phyloP scores from a whole-genome alignment of 2,797 vertebrate genomes.

The Sebastes taczanowskii region DNA sequence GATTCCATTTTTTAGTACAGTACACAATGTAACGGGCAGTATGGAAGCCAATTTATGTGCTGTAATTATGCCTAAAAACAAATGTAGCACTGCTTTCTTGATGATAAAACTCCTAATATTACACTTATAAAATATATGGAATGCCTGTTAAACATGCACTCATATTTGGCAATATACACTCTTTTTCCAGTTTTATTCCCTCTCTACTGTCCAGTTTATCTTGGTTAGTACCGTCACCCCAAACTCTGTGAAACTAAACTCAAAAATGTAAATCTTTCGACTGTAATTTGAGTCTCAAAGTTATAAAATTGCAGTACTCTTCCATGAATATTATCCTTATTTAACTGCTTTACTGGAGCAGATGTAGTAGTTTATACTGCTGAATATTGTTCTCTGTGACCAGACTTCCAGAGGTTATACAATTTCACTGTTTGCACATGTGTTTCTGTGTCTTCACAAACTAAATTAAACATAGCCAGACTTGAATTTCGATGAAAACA shows the following conservation, averaged over 20 bases:
- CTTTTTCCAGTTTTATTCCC: neutral
- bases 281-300: neutral
- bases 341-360: neutral
- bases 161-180: too few species aligned
- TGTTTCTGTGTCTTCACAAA: slow-evolving; percentile 15
- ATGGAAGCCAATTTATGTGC: neutral
- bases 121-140: neutral
- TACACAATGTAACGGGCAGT: neutral
- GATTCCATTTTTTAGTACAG: neutral
- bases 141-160: too few species aligned
- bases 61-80: neutral
- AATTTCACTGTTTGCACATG: slow-evolving; percentile 2
- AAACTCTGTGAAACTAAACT: neutral
- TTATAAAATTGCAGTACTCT: neutral
- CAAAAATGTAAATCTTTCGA: neutral
- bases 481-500: neutral
- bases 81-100: neutral
- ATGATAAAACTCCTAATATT: neutral
- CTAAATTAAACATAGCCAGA: neutral
- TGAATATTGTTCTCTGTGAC: neutral
- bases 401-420: slow-evolving; percentile 11
- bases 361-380: neutral
- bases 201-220: neutral
- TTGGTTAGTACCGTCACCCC: neutral
- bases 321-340: neutral